A percentile compares a stretch with the other conserved stretches of the same genome.
These are phyloP conservation scores for Folsomia manolachei DNA, from an alignment of 2,888 invertebrate species.

Conservation along the genomic window DNA sequence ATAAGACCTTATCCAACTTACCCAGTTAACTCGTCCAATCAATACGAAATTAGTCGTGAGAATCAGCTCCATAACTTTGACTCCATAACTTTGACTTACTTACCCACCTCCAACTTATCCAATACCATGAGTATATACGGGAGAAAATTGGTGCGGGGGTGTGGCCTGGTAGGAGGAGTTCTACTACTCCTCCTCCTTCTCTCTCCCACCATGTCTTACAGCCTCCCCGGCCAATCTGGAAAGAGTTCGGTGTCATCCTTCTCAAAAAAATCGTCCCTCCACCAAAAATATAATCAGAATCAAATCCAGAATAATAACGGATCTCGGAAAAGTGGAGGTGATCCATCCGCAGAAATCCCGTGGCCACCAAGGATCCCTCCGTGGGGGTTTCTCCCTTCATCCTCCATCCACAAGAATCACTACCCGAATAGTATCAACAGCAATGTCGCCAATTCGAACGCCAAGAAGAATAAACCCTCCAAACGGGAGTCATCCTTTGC, in stretches of 20 bases:
- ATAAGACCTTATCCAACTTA: not conserved
- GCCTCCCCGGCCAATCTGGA: not conserved
- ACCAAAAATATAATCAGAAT: not conserved
- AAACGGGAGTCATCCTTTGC: not conserved
- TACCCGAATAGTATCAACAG: not conserved
- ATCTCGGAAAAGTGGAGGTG: not conserved
- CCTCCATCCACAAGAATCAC: not conserved
- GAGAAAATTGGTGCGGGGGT: not conserved
- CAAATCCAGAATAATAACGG: not conserved
- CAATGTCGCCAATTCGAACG: not conserved
- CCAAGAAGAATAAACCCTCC: not conserved
- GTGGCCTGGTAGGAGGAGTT: not conserved
- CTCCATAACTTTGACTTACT: too few species aligned
- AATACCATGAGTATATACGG: conserved; percentile 2
- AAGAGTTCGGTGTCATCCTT: too few species aligned
- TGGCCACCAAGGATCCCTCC: conserved; percentile 32
- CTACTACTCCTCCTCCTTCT: not conserved
- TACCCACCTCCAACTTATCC: too few species aligned
- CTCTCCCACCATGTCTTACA: not conserved
- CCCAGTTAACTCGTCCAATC: too few species aligned
- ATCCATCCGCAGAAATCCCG: not conserved
- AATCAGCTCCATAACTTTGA: too few species aligned
- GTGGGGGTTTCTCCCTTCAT: conserved; percentile 42
- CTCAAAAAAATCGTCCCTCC: not conserved
- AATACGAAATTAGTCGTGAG: too few species aligned